Base-by-base conservation (phyloP, 2,797 vertebrate genomes). In the Salarias fasciatus region DNA sequence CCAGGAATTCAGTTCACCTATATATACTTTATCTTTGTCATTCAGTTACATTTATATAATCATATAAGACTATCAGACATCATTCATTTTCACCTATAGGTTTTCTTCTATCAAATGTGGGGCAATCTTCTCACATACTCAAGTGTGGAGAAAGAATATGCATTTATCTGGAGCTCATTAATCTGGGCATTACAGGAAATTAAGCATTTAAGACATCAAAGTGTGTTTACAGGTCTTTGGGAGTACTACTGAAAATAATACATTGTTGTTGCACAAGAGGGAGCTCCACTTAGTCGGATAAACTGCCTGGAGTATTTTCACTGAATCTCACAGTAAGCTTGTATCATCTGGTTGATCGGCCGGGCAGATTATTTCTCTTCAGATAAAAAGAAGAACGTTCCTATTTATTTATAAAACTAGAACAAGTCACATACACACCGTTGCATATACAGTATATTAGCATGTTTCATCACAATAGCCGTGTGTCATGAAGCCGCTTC, bases 301-400 rank as follows among this genome's bases (percentile, higher is more conserved):
- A 35, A 35, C 9, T 6, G 33, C 12, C 10, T 63, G 12, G 38
- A 24, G 41, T 10, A 12, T 44, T 35, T 36, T 38, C 6, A n/a
- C 12, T 7, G 7, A 12, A 41, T 50, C 31, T 50, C 18, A 30
- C 31, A 48, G 31, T 24, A 5, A 43, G 54, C 28, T 41, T 11
- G 49, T 31, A 43, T 54, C 18, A 53, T 48, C 53, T 53, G 38
- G 35, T 38, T 38, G 46, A 46, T 54, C 11, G 33, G 33, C 28
- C 45, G 50, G 40, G n/a, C 5, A 4, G 0, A 45, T 50, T 37
- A 15, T 45, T 15, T 9, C 38, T 47, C 35, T 53, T 35, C 18
- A 24, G 18, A 18, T 24, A 24, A 24, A 24, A 24, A 24, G 24
- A 24, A 18, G 24, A 24, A 3, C 24, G 24, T 24, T 24, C 18